A percentile compares a stretch with the other conserved stretches of the same genome.
Evolutionary conservation across 2,797 vertebrate species (phyloP).

Genomic region (Poeciliopsis gracilis): DNA sequence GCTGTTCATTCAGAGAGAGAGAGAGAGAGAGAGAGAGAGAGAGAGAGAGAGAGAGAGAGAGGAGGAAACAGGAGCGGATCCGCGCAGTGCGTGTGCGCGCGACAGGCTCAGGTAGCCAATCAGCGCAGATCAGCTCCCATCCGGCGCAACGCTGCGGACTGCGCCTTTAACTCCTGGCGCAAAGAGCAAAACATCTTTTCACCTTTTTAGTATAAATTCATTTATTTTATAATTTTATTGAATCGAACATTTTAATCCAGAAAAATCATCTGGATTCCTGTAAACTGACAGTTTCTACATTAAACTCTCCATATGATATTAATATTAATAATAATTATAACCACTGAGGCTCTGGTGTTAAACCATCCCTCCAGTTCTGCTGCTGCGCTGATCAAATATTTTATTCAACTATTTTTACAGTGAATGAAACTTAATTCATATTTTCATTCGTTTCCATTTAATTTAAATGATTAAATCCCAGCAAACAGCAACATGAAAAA

Average conservation of each 20-base stretch:
- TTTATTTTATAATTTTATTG: neutral
- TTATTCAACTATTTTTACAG: neutral
- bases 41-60: too few species aligned
- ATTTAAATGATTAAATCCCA: neutral
- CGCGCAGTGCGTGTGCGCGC: neutral
- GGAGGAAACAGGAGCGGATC: neutral
- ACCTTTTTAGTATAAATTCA: neutral
- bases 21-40: conserved; percentile 11
- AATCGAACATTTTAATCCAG: neutral
- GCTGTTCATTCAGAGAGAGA: conserved; percentile 43
- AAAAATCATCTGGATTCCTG: neutral
- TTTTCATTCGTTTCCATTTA: neutral
- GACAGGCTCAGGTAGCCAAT: conserved; percentile 1
- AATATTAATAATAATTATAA: neutral
- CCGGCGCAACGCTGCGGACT: neutral
- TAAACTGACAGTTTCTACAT: neutral
- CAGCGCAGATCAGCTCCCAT: conserved; percentile 16
- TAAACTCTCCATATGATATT: neutral
- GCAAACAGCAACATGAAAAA: neutral
- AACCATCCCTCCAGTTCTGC: too few species aligned
- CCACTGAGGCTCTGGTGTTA: neutral
- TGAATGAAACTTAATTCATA: neutral
- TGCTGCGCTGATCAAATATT: neutral
- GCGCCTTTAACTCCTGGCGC: neutral
- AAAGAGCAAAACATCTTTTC: neutral